Base-by-base conservation (phyloP, 1,140 invertebrate genomes). In the Camponotus floridanus region DNA sequence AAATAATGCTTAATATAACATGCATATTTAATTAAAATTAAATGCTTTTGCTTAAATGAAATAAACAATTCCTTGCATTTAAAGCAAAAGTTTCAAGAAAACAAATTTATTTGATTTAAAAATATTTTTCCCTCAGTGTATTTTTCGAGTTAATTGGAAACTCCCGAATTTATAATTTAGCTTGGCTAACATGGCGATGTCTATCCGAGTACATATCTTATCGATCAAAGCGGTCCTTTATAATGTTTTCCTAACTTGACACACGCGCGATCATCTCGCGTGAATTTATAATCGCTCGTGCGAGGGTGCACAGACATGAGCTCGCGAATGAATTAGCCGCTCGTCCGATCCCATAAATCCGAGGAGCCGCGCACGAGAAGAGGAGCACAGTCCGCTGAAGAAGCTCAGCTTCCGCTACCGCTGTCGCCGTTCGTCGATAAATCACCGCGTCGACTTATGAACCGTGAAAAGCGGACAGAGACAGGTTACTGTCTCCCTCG, bases 401-500 rank as follows among this genome's bases (percentile, higher is more conserved):
- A 21, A 26, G 33, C 45, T 67, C n/a, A n/a, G 13, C 79, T 73
- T 39, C 51, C 51, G 33, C 79, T 45, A 18, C 21, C 45, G 21
- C 13, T 15, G 26, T 64, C 84, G 65, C n/a, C 57, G 48, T 45
- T 64, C 45, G 48, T 62, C 84, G 11, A 87, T 87, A 87, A 87
- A 67, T 84, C 81, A 71, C 15, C 26, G 65, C 26, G 13, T 26
- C 6, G 6, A 36, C 36, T 70, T 74, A 86, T 67, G 76, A 80
- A 76, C 76, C 85, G 48, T 84, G 71, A 78, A 84, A 73, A 87
- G 55, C 39, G 33, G 57, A 64, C 71, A 83, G 71, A 59, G 78
- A 64, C 71, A 83, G 71, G 73, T 81, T 78, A 78, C 57, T 65
- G 64, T 84, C 48, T 76, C 42, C 26, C 64, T 26, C 18, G 61